Base-by-base conservation (phyloP, 2,113 vertebrate genomes). In the Oenanthe melanoleuca region DNA sequence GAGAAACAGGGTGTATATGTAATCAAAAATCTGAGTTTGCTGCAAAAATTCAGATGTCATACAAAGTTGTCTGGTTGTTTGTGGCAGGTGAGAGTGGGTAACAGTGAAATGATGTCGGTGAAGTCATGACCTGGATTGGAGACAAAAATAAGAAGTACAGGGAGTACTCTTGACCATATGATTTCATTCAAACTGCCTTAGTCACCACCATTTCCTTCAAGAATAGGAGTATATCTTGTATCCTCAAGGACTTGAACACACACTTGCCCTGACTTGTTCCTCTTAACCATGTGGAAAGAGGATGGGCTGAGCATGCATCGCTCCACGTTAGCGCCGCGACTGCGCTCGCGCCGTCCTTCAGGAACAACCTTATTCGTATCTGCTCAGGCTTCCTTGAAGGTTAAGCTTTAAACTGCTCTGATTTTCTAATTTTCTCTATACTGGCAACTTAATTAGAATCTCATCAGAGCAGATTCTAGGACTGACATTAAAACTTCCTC, bases 351-450 rank as follows among this genome's bases (percentile, higher is more conserved):
- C 26, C 1, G 3, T 45, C 65, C 45, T 88, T 78, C 73, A 89
- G 83, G 81, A 86, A 80, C 20, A 86, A 59, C 6, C 1, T 37
- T 60, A 14, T n/a, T 57, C 22, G 5, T 55, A 77, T 47, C 86
- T 40, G 28, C 37, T 83, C 77, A 78, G 53, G 37, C 57, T 78
- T 90, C 80, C 88, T 86, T 84, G 64, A 91, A 95, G 61, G 55
- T 80, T 91, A 92, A 92, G 45, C 57, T 67, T 91, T 73, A 84
- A 91, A 93, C 50, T 57, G 63, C 89, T 93, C 61, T 37, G 38
- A 67, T 84, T 89, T 94, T 88, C 75, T 78, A 49, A 81, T 87
- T 89, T 93, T 90, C 71, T 60, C n/a, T 59, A 17, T 72, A 53
- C 45, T 69, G 37, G 55, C n/a, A 61, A 80, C 25, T 50, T 88